Base-by-base conservation (phyloP, 2,888 invertebrate genomes). In the Ornithoptera alexandrae region DNA sequence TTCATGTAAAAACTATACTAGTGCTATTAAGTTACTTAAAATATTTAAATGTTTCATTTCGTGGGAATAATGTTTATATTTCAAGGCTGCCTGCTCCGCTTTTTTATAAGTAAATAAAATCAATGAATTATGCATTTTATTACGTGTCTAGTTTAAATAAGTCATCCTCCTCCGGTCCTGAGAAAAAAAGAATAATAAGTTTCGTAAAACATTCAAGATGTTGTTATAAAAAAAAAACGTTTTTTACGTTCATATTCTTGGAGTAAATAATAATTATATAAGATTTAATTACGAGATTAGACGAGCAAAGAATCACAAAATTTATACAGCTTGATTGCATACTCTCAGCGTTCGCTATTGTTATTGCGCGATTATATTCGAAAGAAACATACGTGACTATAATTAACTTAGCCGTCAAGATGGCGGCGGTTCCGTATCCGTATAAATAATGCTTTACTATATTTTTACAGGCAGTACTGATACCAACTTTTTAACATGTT, bases 211-310 rank as follows among this genome's bases (percentile, higher is more conserved):
- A 2, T 46, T 46, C 46, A 46, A 46, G 12, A 46, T 46, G 42
- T 15, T 12, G 15, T 46, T 46, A 46, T 46, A 46, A 15, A 46
- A 46, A 46, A 46, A 46, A 46, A 46, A 1, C 42, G 8, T 42
- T 42, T 42, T 42, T 8, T 8, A 42, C 7, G 8, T 42, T 8
- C 42, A 15, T 46, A 46, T 46, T 46, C 46, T 42, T 42, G 42
- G 12, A 46, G 46, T 46, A 46, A 46, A 46, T 46, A 56, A 20
- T 56, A 20, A 56, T 59, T 59, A n/a, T 18, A 46, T 36, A 53
- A 66, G 65, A 66, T 66, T 66, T 66, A 66, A 66, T 66, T 66
- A 66, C 42, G 39, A 66, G 59, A 65, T 65, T 17, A 46, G 46
- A 58, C 30, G 15, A 20, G 36, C 39, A 57, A 65, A 58, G 42